phyloP scores from a whole-genome alignment of 2,113 vertebrate species.

The Lota lota region DNA sequence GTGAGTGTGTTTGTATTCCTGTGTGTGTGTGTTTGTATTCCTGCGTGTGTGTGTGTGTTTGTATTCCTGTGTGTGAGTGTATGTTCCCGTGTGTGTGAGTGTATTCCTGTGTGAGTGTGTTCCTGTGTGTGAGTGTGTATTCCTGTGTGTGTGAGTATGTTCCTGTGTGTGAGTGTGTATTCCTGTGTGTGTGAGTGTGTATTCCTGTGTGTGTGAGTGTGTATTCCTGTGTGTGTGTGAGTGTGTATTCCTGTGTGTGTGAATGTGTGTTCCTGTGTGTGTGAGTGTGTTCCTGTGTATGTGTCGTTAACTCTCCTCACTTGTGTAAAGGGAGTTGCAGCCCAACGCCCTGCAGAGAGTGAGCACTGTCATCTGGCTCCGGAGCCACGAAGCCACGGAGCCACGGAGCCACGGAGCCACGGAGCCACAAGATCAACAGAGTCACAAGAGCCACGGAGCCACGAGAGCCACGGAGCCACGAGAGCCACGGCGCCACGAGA shows the following conservation, averaged over 20 bases:
- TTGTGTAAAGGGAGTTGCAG: neutral
- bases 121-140: neutral
- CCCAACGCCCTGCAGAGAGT: no score
- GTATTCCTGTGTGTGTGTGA: no score
- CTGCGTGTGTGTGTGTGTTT: neutral
- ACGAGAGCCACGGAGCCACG: no score
- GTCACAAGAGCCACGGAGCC: no score
- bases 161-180: neutral
- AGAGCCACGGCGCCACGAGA: no score
- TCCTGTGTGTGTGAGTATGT: neutral
- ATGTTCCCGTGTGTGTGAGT: no score
- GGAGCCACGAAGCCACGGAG: no score
- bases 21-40: neutral
- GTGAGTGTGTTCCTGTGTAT: slow-evolving; percentile 10
- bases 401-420: no score
- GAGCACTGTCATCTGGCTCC: no score
- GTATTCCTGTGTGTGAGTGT: neutral
- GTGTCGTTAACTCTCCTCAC: neutral
- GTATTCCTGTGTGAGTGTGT: no score
- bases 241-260: neutral
- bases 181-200: neutral
- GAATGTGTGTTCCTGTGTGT: neutral
- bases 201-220: neutral
- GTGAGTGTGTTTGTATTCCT: no score
- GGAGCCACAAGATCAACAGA: no score